phyloP scores from a whole-genome alignment of 2,113 vertebrate species.

The Spea multiplicata region DNA sequence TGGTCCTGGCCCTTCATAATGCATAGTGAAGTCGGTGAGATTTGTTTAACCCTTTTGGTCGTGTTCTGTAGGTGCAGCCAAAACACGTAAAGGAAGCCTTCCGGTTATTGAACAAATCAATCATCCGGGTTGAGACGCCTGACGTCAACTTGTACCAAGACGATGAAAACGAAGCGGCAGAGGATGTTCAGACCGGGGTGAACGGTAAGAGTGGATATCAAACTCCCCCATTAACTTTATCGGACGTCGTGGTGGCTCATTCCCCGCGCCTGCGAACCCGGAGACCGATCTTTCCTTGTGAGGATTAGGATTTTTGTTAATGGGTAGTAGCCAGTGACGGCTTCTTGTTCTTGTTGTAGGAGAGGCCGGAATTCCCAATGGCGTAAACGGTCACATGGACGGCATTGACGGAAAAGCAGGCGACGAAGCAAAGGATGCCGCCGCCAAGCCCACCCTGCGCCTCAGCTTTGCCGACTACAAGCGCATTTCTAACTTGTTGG shows the following conservation, averaged over 20 bases:
- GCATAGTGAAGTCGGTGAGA: too few species aligned
- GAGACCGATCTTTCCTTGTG: too few species aligned
- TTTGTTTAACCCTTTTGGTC: too few species aligned
- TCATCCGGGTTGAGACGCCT: constrained; percentile 96
- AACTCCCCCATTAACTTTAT: neutral
- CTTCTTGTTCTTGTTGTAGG: constrained; percentile 58
- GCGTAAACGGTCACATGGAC: constrained; percentile 64
- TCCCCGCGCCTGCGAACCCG: too few species aligned
- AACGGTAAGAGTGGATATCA: constrained; percentile 63
- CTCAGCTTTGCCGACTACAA: constrained; percentile 89
- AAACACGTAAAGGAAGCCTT: constrained; percentile 98
- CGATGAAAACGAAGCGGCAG: constrained; percentile 71
- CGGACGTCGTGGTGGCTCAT: constrained; percentile 8
- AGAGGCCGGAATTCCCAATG: constrained; percentile 67
- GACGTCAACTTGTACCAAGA: constrained; percentile 95
- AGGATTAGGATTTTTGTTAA: neutral
- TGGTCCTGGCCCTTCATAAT: too few species aligned
- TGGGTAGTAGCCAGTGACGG: neutral
- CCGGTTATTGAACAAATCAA: constrained; percentile 95
- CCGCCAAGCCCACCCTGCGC: constrained; percentile 75
- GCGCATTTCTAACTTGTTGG: constrained; percentile 91
- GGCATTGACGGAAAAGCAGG: constrained; percentile 68
- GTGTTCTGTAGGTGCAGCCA: constrained; percentile 82
- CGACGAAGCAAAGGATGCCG: constrained; percentile 59
- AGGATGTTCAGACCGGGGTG: constrained; percentile 65